Percentiles rank a stretch among this genome's conserved stretches.
phyloP scores from a whole-genome alignment of 2,797 vertebrate species.

The Bovichtus variegatus region DNA sequence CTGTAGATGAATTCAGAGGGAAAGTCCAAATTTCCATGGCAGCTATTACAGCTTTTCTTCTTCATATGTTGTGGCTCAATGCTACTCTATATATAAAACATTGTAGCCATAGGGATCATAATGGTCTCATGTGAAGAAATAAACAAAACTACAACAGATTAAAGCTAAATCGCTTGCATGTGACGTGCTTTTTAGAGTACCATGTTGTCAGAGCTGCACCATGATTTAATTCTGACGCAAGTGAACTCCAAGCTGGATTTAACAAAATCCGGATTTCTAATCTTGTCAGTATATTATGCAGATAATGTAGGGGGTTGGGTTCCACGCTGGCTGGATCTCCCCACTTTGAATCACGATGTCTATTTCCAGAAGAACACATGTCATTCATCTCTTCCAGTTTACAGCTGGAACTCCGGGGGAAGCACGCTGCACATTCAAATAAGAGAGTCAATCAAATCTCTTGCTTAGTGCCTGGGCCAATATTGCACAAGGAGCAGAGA shows the following conservation, averaged over 20 bases:
- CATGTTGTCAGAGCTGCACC: constrained; percentile 21
- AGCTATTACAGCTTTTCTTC: constrained; percentile 18
- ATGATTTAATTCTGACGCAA: constrained; percentile 36
- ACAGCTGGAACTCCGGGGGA: constrained; percentile 15
- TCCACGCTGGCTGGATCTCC: constrained; percentile 2
- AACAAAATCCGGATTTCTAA: constrained; percentile 36
- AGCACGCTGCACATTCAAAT: constrained; percentile 10
- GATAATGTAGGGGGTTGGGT: constrained; percentile 29
- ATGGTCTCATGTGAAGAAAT: constrained; percentile 16
- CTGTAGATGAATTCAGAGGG: constrained; percentile 23
- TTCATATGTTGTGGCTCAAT: constrained; percentile 33
- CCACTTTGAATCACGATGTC: constrained; percentile 39
- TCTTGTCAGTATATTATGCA: constrained; percentile 41
- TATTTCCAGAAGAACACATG: constrained; percentile 22
- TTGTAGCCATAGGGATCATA: not conserved
- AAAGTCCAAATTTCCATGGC: constrained; percentile 24
- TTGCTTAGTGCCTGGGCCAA: not conserved
- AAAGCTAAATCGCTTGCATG: constrained; percentile 11
- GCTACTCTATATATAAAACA: constrained; percentile 26
- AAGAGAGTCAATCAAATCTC: constrained; percentile 29
- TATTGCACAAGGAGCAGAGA: constrained; percentile 7
- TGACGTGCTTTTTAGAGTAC: constrained; percentile 5
- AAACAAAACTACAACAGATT: constrained; percentile 23
- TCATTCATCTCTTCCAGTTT: constrained; percentile 29
- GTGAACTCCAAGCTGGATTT: constrained; percentile 38